Conservation (phyloP, 2,113 vertebrate species). For the Hystrix brachyura region DNA sequence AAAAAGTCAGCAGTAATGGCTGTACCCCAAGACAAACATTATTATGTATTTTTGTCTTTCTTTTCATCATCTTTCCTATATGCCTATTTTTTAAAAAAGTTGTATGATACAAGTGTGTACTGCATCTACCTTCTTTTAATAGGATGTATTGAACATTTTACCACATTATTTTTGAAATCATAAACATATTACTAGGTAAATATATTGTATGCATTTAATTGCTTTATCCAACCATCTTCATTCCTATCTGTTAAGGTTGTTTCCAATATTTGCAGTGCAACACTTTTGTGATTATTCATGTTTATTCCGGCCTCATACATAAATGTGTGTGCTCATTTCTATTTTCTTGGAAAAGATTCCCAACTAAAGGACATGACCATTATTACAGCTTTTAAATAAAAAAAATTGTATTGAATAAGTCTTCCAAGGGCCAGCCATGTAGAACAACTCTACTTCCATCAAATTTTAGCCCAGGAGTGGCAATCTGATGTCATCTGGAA, state of each 20-base stretch:
- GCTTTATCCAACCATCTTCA: background rate
- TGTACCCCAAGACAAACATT: conserved; percentile 22
- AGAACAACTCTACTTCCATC: background rate
- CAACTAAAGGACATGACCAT: conserved; percentile 2
- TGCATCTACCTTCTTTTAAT: background rate
- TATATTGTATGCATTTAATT: conserved; percentile 1
- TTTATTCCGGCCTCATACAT: background rate
- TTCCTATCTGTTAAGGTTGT: background rate
- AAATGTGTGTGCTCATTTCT: background rate
- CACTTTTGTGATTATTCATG: background rate
- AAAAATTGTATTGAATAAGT: background rate
- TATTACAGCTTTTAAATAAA: background rate
- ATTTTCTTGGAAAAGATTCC: conserved; percentile 13
- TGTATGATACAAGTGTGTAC: background rate
- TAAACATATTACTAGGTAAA: background rate
- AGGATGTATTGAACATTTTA: conserved; percentile 10
- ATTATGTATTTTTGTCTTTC: conserved; percentile 15
- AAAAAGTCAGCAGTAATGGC: background rate
- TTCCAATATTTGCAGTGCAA: background rate
- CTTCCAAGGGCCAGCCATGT: background rate
- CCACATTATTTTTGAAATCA: conserved; percentile 5
- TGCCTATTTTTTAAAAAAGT: background rate
- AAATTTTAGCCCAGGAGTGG: background rate
- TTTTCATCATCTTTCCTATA: background rate
- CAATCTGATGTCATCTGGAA: conserved; percentile 11